Evolutionary conservation across 2,113 vertebrate genomes (phyloP), one percentile per base, ranked within the genome.

Genomic region (Chloebia gouldiae): DNA sequence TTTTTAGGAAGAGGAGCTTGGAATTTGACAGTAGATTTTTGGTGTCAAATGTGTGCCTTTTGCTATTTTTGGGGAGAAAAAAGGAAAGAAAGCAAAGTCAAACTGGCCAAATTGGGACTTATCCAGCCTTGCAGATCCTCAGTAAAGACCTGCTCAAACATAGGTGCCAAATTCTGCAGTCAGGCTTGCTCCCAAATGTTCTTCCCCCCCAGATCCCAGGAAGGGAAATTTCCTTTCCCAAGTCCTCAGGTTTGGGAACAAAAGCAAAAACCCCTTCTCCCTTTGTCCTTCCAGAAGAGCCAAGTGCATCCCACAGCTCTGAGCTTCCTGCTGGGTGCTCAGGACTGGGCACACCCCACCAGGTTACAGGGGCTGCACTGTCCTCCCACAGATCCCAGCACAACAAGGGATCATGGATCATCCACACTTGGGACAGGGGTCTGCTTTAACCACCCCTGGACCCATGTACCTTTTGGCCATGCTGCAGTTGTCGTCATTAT

Each of bases 381-480:
- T 7, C 13, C 31, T 53, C 18, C 44, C 44, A 22, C 4, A 0
- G 77, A 21, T 17, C 23, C 44, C 7, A 1, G 18, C 1, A 1
- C 1, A 1, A 45, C 1, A 0, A 7, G 8, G 37, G 14, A 39
- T n/a, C 45, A 23, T 13, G 40, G 15, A 39, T n/a, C 37, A 37
- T 10, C 49, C n/a, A 10, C 11, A 6, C 5, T 7, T 1, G 1
- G 57, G 17, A 66, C 0, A 3, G 0, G 0, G 61, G 2, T 14
- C 39, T 39, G 3, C 1, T 81, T 59, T 68, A 57, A 10, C 35
- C 28, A 28, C 28, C 51, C 25, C 64, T 40, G 8, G 42, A 3
- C 27, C 40, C 1, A 0, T 15, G 44, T 50, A 25, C 49, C 75
- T 45, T 77, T 54, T 39, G 75, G 79, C 37, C 39, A 14, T 18